A percentile compares a stretch with the other conserved stretches of the same genome.
These are phyloP conservation scores for Drosophila yooni DNA, from an alignment of 2,888 invertebrate genomes.

Conservation along the genomic window DNA sequence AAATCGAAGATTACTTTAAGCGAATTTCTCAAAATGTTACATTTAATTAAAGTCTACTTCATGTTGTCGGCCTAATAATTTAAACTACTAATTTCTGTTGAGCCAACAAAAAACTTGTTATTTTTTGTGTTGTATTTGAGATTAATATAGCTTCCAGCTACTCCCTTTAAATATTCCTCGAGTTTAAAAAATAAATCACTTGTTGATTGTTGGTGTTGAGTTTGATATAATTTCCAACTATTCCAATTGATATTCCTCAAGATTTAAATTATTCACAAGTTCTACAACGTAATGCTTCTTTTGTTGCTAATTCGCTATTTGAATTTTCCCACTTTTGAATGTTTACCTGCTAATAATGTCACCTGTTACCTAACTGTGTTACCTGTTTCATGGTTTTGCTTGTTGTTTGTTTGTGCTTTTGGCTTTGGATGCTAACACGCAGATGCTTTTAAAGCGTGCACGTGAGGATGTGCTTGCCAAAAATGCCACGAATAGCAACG, in stretches of 20 bases:
- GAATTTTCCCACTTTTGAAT: neutral
- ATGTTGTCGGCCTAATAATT: neutral
- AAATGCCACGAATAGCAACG: slow-evolving; percentile 41
- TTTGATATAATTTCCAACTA: neutral
- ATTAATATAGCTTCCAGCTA: neutral
- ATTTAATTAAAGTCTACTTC: neutral
- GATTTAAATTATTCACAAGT: neutral
- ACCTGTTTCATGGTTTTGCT: neutral
- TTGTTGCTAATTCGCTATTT: neutral
- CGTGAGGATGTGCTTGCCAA: slow-evolving; percentile 78
- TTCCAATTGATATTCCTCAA: neutral
- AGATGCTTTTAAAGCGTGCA: slow-evolving; percentile 84
- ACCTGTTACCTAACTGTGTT: slow-evolving; percentile 6
- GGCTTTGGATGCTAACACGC: slow-evolving; percentile 63
- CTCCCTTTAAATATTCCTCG: neutral
- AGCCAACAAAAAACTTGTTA: neutral
- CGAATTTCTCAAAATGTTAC: neutral
- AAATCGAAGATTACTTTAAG: neutral
- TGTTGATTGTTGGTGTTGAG: neutral
- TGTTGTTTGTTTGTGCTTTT: slow-evolving; percentile 5
- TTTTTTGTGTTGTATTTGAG: neutral
- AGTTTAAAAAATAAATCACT: neutral
- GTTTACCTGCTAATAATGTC: neutral
- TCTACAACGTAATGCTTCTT: neutral
- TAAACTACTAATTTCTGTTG: neutral